Base-by-base conservation (phyloP, 1,140 invertebrate genomes). In the Berghia stephanieae region DNA sequence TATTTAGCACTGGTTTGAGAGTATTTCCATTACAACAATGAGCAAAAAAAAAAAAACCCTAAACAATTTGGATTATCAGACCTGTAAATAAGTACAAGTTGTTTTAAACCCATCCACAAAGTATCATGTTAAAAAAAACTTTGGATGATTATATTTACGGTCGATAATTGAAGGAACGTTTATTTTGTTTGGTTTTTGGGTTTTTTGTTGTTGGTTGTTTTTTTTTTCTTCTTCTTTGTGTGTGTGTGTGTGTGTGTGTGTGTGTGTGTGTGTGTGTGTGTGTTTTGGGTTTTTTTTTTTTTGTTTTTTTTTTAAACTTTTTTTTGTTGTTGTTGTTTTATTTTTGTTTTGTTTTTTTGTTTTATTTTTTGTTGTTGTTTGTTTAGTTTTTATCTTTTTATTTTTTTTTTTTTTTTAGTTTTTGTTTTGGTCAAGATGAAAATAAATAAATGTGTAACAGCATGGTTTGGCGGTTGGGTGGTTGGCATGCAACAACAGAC, bases 221-320 rank as follows among this genome's bases (percentile, higher is more conserved):
- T 44, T 2, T 16, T 5, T 49, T 43, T 49, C 8, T 49, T 24
- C 36, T 21, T 49, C 24, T 71, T 18, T 71, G 43, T 49, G 44
- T 72, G 27, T 52, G 40, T 67, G 63, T 67, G 63, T 67, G 57
- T 21, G 57, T 60, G 57, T 21, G 57, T 60, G 57, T 21, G 57
- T 60, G 57, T 21, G 57, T 60, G 57, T 21, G 57, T 60, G 57
- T 21, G 57, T 60, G 57, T 21, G 57, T 60, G 57, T 21, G 57
- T 60, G 57, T 21, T 24, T 60, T n/a, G 57, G 24, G 57, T 60
- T 24, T 60, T 24, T 60, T 10, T 63, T 24, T 60, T 24, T 60
- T 24, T 60, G 57, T n/a, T 24, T 60, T 24, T n/a, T 24, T 60
- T 24, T 60, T 24, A 10, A 34, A 27, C 24, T 60, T 24, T n/a